Conservation (phyloP, 1,140 invertebrate species). For the roundworm (Caenorhabditis elegans) region WBcel235 BX284604.4:2442501-2443000, state of each 20-base stretch:
- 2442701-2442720: constrained; percentile 17
- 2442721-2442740: neutral
- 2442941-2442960: too few relatives aligned
- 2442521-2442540: too few relatives aligned
- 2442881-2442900: constrained; percentile 17
- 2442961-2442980: too few relatives aligned
- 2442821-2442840: neutral
- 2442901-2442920: neutral
- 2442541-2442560: neutral
- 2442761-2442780: constrained; percentile 34
- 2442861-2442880: constrained; percentile 30
- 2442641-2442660: neutral
- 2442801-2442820: constrained; percentile 6
- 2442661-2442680: neutral
- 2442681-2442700: constrained; percentile 36
- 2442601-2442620: too few relatives aligned
- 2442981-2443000: too few relatives aligned
- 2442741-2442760: constrained; percentile 34
- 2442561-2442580: neutral
- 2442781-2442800: neutral
- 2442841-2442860: constrained; percentile 30
- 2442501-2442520: neutral
- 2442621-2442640: neutral
- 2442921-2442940: neutral
- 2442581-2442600: too few relatives aligned